Conservation (phyloP, 2,888 invertebrate species). For the Rhabditophanes sp. region DNA sequence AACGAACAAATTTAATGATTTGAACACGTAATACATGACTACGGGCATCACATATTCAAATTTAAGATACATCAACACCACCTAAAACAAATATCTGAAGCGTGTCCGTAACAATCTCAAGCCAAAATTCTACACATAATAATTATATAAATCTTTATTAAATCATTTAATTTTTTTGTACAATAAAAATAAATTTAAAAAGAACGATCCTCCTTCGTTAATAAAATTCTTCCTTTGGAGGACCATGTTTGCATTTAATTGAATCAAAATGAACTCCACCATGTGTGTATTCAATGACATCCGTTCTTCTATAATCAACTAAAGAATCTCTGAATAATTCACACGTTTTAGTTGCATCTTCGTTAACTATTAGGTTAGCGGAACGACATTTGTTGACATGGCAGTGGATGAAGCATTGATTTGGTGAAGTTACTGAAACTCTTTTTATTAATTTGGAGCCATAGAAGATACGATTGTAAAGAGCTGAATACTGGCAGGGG, state of each 20-base stretch:
- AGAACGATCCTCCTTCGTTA: background rate
- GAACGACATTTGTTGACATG: slow-evolving; percentile 32
- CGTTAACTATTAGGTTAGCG: slow-evolving; percentile 31
- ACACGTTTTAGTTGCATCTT: slow-evolving; percentile 17
- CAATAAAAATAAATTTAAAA: background rate
- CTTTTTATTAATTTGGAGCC: slow-evolving; percentile 21
- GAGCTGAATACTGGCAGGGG: slow-evolving; percentile 33
- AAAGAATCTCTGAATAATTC: slow-evolving; percentile 36
- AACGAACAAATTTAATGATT: too few species aligned
- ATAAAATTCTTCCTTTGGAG: background rate
- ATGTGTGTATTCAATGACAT: slow-evolving; percentile 33
- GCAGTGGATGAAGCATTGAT: slow-evolving; percentile 38
- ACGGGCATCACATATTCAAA: too few species aligned
- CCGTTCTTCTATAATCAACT: slow-evolving; percentile 36
- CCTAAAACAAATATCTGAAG: too few species aligned
- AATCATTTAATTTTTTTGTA: background rate
- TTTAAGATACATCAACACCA: too few species aligned
- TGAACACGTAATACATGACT: too few species aligned
- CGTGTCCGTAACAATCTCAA: too few species aligned
- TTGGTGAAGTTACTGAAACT: slow-evolving; percentile 16
- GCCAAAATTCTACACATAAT: background rate
- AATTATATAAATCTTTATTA: background rate
- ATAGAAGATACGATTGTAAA: slow-evolving; percentile 37
- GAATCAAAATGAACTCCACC: slow-evolving; percentile 40
- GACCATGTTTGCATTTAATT: slow-evolving; percentile 28